Conservation (phyloP, 2,888 invertebrate species). For the Harpalus rufipes region DNA sequence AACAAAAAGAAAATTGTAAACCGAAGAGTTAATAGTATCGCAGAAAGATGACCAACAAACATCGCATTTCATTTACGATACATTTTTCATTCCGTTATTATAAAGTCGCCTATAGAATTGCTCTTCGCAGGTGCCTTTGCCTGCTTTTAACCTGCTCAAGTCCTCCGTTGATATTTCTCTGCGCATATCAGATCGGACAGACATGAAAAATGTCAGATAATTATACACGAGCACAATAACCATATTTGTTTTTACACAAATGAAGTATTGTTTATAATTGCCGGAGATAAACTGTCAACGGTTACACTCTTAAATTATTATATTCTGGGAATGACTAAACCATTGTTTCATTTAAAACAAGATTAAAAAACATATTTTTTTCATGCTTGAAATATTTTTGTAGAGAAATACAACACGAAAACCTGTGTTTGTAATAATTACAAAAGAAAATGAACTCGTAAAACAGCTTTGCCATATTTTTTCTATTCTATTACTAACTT, state of each 20-base stretch:
- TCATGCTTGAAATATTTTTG: background rate
- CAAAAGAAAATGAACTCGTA: background rate
- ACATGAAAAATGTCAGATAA: constrained; percentile 45
- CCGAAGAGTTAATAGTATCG: too few relatives aligned
- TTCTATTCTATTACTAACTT: too few relatives aligned
- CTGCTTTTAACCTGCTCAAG: background rate
- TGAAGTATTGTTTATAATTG: constrained; percentile 28
- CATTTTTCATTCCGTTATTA: constrained; percentile 58
- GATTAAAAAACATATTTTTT: background rate
- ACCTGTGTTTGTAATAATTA: background rate
- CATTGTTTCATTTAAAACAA: background rate
- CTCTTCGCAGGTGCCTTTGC: background rate
- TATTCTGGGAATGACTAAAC: background rate
- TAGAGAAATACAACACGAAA: background rate
- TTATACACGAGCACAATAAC: constrained; percentile 18
- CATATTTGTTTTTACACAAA: constrained; percentile 33
- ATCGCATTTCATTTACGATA: too few relatives aligned
- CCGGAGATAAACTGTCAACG: background rate
- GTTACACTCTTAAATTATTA: background rate
- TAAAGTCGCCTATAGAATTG: too few relatives aligned
- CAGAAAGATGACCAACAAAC: too few relatives aligned
- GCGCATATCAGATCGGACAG: constrained; percentile 13
- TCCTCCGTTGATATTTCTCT: constrained; percentile 1
- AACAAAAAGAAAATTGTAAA: too few relatives aligned
- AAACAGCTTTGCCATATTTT: background rate